Evolutionary conservation across 1,140 invertebrate genomes (phyloP), one percentile per base, ranked within the genome.

Genomic region (Neodiprion pinetum): DNA sequence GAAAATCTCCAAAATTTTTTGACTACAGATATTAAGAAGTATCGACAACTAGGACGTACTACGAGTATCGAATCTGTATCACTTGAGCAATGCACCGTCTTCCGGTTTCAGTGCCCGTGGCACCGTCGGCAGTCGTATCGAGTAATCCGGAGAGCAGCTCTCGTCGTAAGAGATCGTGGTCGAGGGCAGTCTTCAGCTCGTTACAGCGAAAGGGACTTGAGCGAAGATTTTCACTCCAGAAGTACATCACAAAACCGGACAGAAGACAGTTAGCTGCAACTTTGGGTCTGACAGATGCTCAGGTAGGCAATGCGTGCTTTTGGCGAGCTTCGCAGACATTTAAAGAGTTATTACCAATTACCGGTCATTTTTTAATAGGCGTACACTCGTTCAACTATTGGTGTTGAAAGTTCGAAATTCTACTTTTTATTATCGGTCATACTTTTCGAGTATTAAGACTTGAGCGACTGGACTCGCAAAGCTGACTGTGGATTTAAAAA

Each of bases 171-270:
- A 90, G 96, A 40, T 96, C 96, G 0, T 98, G 96, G 96, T 97
- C 96, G 0, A 90, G 98, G 76, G 97, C 97, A 0, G 98, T 99
- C 0, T 98, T 98, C 85, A 97, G 96, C 75, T 96, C 96, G 78
- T 88, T 97, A 1, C 97, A 98, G 83, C 85, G 96, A 28, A 97
- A 97, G 87, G 96, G 96, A 1, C 88, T 98, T 48, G 97, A 98
- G 85, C 92, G 95, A 77, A 86, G 96, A 78, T 98, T 98, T 84
- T 95, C 96, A 79, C 91, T 97, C 79, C 96, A 98, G 86, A 97
- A 98, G 84, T 98, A 98, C 84, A 98, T 98, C 75, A 97, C 96
- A 0, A 98, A 98, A 87, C 96, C 96, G 0, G 96, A 98, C 80
- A 90, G 97, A 82, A 90, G 96, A 80, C 96, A 97, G 85, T 87